These are phyloP conservation scores for Batillaria attramentaria DNA, from an alignment of 1,140 invertebrate species.

Conservation along the genomic window DNA sequence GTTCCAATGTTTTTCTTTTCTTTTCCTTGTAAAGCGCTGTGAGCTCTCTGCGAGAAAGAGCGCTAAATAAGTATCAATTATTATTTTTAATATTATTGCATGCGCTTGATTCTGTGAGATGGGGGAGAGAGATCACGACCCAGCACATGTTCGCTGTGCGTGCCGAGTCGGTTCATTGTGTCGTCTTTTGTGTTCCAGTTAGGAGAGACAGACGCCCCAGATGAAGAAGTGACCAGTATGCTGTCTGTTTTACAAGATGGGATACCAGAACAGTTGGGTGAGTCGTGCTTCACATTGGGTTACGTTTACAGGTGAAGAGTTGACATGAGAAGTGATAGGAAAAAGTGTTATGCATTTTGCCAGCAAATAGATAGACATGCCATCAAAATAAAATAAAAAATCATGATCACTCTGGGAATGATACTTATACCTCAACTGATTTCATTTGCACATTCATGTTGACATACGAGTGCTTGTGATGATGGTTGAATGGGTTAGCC, in stretches of 20 bases:
- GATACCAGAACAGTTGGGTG: background rate
- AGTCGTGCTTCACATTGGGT: background rate
- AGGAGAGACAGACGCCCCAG: background rate
- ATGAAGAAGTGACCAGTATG: background rate
- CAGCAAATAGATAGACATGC: background rate
- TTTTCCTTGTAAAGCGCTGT: background rate
- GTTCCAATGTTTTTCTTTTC: background rate
- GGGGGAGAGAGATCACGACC: background rate
- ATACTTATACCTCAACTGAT: background rate
- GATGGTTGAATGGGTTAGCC: too few relatives aligned
- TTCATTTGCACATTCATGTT: background rate
- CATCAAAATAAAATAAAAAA: background rate
- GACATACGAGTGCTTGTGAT: background rate
- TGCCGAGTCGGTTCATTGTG: too few relatives aligned
- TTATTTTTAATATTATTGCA: background rate
- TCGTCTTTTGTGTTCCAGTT: too few relatives aligned
- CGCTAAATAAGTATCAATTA: background rate
- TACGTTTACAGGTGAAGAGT: background rate
- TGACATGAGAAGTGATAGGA: background rate
- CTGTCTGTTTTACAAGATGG: constrained; percentile 8
- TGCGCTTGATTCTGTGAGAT: background rate
- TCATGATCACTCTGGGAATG: background rate
- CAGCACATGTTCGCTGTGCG: background rate
- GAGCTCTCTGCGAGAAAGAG: too few relatives aligned
- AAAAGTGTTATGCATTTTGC: background rate